A percentile compares a stretch with the other conserved stretches of the same genome.
Evolutionary conservation across 64 coral and sea anemone species (phyloP).

Genomic region (Anthopleura sola): DNA sequence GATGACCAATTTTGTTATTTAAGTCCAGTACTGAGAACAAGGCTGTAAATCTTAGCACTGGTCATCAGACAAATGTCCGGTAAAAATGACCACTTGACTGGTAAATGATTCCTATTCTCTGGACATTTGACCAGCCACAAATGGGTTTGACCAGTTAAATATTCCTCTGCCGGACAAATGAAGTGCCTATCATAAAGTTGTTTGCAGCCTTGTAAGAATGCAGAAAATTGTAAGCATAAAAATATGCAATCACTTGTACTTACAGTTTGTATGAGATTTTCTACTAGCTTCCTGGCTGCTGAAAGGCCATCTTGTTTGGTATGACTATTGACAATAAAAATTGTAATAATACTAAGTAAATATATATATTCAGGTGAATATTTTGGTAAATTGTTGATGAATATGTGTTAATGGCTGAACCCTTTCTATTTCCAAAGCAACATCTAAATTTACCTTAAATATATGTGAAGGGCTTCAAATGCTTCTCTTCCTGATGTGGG

Average conservation of each 20-base stretch:
- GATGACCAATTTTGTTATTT: background rate
- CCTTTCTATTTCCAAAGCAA: too few species aligned
- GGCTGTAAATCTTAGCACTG: too few species aligned
- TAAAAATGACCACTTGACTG: too few species aligned
- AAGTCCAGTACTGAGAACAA: background rate
- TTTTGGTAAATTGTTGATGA: background rate
- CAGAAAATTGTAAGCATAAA: background rate
- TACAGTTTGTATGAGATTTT: conserved; percentile 91
- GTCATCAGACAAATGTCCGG: too few species aligned
- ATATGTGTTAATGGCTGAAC: background rate
- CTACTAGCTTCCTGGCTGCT: conserved; percentile 91
- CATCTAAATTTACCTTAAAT: conserved; percentile 60
- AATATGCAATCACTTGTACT: conserved; percentile 17
- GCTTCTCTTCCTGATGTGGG: conserved; percentile 98
- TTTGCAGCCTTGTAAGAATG: too few species aligned
- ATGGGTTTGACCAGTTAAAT: too few species aligned
- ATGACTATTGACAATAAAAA: conserved; percentile 54
- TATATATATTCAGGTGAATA: background rate
- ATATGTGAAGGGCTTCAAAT: conserved; percentile 97
- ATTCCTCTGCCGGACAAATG: too few species aligned
- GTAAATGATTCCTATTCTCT: too few species aligned
- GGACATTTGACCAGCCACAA: too few species aligned
- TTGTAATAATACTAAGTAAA: background rate
- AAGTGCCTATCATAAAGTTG: too few species aligned
- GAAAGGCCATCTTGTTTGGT: conserved; percentile 82